A percentile compares a stretch with the other conserved stretches of the same genome.
Conservation (phyloP, 2,888 invertebrate genomes). For the Dryadula phaetusa region DNA sequence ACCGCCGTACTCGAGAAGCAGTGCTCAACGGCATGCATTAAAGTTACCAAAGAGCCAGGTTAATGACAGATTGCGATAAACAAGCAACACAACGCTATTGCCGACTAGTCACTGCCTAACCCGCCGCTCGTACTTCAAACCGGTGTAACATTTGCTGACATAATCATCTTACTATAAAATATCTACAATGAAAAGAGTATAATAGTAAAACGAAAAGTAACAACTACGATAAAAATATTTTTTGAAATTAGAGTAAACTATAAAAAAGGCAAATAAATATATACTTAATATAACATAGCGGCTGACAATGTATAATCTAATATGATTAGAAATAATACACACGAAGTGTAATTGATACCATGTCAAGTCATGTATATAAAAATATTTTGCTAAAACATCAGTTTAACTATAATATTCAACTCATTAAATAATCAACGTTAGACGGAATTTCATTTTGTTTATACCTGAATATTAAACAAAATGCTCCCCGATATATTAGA, state of each 20-base stretch:
- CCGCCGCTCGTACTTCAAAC: constrained; percentile 44
- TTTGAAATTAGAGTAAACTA: no score
- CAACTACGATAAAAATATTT: no score
- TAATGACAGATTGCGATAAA: constrained; percentile 66
- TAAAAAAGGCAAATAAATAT: no score
- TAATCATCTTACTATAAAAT: background rate
- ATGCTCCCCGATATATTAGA: no score
- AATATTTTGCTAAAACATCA: background rate
- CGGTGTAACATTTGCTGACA: constrained; percentile 50
- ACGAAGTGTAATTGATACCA: background rate
- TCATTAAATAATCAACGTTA: no score
- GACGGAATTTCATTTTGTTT: no score
- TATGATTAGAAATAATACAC: background rate
- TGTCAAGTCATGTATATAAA: background rate
- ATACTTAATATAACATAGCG: no score
- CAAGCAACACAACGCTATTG: constrained; percentile 46
- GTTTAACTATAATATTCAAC: no score
- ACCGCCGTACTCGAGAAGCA: constrained; percentile 45
- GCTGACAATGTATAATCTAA: background rate
- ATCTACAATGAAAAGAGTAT: background rate
- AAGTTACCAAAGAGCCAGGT: constrained; percentile 59
- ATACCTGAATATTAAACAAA: no score
- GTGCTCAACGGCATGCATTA: constrained; percentile 45
- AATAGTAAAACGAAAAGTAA: no score
- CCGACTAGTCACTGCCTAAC: constrained; percentile 47